Conservation (phyloP, 1,140 invertebrate species). For the Parapsyche elsis region DNA sequence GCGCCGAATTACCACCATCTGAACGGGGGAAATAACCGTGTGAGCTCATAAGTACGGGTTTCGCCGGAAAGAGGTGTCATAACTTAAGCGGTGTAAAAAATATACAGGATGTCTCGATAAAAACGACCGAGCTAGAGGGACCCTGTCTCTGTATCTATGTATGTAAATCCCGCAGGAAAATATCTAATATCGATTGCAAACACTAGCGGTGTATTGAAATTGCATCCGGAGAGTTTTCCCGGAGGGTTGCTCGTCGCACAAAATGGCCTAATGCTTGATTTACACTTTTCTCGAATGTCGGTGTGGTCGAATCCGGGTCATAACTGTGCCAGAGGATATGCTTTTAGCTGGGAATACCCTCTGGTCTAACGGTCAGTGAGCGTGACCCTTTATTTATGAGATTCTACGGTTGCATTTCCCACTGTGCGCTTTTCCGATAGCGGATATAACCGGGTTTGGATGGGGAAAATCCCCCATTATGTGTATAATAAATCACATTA, state of each 20-base stretch:
- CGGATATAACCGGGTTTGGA: not conserved
- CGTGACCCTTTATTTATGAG: slow-evolving; percentile 31
- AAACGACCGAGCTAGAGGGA: too few relatives aligned
- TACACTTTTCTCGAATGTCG: too few relatives aligned
- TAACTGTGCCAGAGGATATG: too few relatives aligned
- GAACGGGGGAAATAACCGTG: slow-evolving; percentile 17
- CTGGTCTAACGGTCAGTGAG: not conserved
- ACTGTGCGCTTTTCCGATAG: slow-evolving; percentile 28
- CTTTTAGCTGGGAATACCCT: not conserved
- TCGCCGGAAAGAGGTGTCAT: not conserved
- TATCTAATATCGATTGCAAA: too few relatives aligned
- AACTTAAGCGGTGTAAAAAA: not conserved
- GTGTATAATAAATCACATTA: not conserved
- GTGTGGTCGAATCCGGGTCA: too few relatives aligned
- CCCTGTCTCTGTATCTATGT: too few relatives aligned
- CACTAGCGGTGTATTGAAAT: too few relatives aligned
- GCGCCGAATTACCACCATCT: slow-evolving; percentile 19
- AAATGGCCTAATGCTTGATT: too few relatives aligned
- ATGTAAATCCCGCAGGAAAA: too few relatives aligned
- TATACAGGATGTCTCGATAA: too few relatives aligned
- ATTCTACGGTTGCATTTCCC: slow-evolving; percentile 38
- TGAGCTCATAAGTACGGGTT: not conserved
- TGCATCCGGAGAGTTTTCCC: too few relatives aligned
- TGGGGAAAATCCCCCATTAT: not conserved
- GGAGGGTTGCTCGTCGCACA: too few relatives aligned